Conservation (phyloP, 2,113 vertebrate species). For the Ranitomeya imitator region DNA sequence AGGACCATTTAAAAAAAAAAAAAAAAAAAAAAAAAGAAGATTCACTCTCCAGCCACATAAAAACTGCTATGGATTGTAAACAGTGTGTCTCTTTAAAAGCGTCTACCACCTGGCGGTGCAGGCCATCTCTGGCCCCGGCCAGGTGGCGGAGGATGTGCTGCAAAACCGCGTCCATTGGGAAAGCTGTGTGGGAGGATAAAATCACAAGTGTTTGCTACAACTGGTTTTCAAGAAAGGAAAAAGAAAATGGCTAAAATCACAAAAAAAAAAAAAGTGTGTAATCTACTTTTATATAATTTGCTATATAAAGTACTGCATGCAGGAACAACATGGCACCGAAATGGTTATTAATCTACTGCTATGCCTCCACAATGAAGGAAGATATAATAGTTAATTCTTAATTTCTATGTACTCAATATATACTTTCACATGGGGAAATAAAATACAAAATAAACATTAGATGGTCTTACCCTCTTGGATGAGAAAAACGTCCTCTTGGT, state of each 20-base stretch:
- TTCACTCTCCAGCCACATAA: slow-evolving; percentile 54
- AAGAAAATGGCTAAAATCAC: background rate
- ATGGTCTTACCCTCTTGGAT: slow-evolving; percentile 71
- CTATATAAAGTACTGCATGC: slow-evolving; percentile 40
- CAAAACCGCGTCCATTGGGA: slow-evolving; percentile 78
- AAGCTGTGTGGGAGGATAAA: slow-evolving; percentile 82
- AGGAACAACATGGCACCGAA: slow-evolving; percentile 9
- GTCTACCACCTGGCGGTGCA: slow-evolving; percentile 76
- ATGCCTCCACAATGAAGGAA: background rate
- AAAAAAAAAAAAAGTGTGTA: background rate
- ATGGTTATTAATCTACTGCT: slow-evolving; percentile 6
- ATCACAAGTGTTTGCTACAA: slow-evolving; percentile 72
- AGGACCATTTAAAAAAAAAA: background rate
- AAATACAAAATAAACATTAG: background rate
- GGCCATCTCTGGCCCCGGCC: slow-evolving; percentile 80
- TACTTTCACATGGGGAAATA: background rate
- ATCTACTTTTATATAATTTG: background rate
- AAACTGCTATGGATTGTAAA: slow-evolving; percentile 65
- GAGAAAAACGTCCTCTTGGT: slow-evolving; percentile 65
- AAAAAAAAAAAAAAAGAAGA: slow-evolving; percentile 24
- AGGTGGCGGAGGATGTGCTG: slow-evolving; percentile 74
- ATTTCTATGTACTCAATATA: background rate
- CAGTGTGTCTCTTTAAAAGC: slow-evolving; percentile 75
- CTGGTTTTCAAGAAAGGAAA: slow-evolving; percentile 50
- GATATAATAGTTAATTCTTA: background rate